Conservation (phyloP, 2,888 invertebrate species). For the Dicranocentrus wangi region DNA sequence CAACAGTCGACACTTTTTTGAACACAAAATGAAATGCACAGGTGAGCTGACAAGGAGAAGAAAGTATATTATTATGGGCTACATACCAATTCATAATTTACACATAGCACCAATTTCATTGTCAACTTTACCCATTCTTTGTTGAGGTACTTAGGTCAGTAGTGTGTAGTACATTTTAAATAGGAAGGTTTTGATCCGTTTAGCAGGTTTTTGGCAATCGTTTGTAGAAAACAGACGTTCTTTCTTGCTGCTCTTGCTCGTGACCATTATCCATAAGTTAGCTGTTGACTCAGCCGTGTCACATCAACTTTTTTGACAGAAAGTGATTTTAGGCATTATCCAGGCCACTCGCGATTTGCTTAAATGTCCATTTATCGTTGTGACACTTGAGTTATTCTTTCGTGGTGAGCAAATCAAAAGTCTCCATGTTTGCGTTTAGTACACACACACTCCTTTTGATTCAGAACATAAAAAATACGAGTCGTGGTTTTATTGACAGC, state of each 20-base stretch:
- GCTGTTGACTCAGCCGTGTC: neutral
- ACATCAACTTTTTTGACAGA: neutral
- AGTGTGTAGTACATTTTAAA: neutral
- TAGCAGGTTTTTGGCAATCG: neutral
- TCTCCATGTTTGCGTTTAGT: neutral
- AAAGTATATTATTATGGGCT: no score
- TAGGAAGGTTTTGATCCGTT: neutral
- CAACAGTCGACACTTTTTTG: no score
- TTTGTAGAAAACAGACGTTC: neutral
- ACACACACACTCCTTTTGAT: slow-evolving; percentile 30
- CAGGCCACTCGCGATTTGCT: neutral
- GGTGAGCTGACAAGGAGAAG: no score
- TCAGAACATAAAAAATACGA: slow-evolving; percentile 52
- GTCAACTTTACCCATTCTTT: neutral
- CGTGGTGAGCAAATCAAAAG: neutral
- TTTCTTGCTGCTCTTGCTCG: neutral
- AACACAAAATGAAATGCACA: no score
- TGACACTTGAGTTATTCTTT: neutral
- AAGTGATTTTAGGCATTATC: neutral
- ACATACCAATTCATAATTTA: no score
- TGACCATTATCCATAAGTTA: slow-evolving; percentile 8
- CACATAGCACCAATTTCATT: no score
- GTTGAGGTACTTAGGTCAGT: no score
- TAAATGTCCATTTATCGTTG: neutral
- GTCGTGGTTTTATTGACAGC: slow-evolving; percentile 63